Conservation (phyloP, 1,140 invertebrate genomes). For the Drosophila funebris region DNA sequence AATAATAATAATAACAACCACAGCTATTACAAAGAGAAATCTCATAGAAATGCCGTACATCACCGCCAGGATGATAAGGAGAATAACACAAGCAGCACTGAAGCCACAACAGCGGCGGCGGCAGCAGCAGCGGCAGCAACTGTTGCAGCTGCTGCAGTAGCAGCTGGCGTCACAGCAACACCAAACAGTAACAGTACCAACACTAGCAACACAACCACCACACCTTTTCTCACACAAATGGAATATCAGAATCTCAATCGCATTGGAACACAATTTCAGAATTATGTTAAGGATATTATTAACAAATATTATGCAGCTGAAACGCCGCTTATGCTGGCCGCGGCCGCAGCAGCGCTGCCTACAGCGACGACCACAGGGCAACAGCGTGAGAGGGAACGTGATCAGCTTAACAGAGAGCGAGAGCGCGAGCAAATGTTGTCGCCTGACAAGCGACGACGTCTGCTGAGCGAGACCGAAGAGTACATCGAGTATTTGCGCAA, state of each 20-base stretch:
- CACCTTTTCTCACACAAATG: constrained; percentile 77
- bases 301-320: constrained; percentile 82
- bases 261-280: constrained; percentile 79
- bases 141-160: constrained; percentile 29
- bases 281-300: constrained; percentile 83
- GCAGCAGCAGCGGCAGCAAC: constrained; percentile 26
- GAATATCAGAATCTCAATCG: constrained; percentile 83
- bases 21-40: constrained; percentile 70
- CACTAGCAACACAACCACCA: constrained; percentile 37
- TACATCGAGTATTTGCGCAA: constrained; percentile 83
- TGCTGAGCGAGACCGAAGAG: constrained; percentile 79
- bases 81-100: constrained; percentile 56
- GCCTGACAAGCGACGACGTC: constrained; percentile 62
- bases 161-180: constrained; percentile 13
- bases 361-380: constrained; percentile 72
- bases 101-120: constrained; percentile 22
- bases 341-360: constrained; percentile 67
- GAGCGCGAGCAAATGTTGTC: constrained; percentile 36
- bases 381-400: constrained; percentile 32
- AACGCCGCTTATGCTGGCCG: constrained; percentile 68
- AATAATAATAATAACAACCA: constrained; percentile 51
- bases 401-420: constrained; percentile 46
- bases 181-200: constrained; percentile 36
- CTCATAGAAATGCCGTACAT: constrained; percentile 71
- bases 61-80: constrained; percentile 70